Evolutionary conservation across 2,797 vertebrate species (phyloP).

Genomic region (Oryzias dopingdopingensis): DNA sequence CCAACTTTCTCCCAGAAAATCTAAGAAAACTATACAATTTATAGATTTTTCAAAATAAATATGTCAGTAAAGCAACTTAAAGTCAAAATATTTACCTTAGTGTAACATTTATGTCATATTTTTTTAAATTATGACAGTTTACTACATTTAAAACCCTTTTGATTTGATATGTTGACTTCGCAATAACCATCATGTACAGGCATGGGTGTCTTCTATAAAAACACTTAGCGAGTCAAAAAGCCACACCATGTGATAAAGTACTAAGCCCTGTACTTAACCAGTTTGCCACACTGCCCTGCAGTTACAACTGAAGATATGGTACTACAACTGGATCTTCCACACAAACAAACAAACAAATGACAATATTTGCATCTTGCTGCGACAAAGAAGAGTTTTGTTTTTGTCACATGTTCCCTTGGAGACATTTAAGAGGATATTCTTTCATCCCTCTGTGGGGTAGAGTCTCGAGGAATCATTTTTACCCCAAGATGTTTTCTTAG

Average conservation of each 20-base stretch:
- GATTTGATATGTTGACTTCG: too few relatives aligned
- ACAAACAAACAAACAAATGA: slow-evolving; percentile 30
- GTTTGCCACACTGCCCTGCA: slow-evolving; percentile 72
- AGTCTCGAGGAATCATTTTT: too few relatives aligned
- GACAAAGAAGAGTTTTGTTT: background rate
- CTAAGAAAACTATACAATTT: slow-evolving; percentile 17
- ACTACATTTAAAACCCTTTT: too few relatives aligned
- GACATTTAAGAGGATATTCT: slow-evolving; percentile 11
- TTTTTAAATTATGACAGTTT: background rate
- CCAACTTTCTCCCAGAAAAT: slow-evolving; percentile 26
- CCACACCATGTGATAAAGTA: slow-evolving; percentile 71
- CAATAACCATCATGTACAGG: slow-evolving; percentile 50
- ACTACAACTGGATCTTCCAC: slow-evolving; percentile 49
- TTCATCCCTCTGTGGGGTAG: too few relatives aligned
- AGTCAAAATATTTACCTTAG: slow-evolving; percentile 45
- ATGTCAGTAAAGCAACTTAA: slow-evolving; percentile 20
- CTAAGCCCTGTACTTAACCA: slow-evolving; percentile 74
- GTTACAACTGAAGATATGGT: slow-evolving; percentile 53
- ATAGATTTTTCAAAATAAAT: slow-evolving; percentile 22
- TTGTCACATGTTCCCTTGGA: slow-evolving; percentile 15
- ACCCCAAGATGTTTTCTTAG: too few relatives aligned
- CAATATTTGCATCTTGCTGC: slow-evolving; percentile 17
- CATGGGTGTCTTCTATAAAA: slow-evolving; percentile 42
- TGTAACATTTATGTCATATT: slow-evolving; percentile 8
- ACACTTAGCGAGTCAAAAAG: slow-evolving; percentile 47